Evolutionary conservation across 2,888 invertebrate species (phyloP).

Genomic region (Embidobia sp.): DNA sequence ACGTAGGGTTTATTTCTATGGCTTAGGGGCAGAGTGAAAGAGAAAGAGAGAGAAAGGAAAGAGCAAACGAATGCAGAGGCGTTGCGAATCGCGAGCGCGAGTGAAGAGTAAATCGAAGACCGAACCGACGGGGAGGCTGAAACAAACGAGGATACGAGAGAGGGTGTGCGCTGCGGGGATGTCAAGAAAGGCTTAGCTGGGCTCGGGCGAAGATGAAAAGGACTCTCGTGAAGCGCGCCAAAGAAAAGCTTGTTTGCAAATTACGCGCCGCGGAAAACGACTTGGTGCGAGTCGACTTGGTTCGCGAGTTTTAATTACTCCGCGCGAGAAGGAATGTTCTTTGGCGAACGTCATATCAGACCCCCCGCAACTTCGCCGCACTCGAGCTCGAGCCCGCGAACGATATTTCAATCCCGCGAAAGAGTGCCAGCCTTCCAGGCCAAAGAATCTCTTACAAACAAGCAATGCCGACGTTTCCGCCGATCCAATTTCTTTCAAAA

Average conservation of each 20-base stretch:
- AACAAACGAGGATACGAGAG: slow-evolving; percentile 17
- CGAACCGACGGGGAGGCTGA: neutral
- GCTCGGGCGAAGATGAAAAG: slow-evolving; percentile 45
- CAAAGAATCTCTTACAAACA: too few relatives aligned
- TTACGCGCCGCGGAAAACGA: slow-evolving; percentile 71
- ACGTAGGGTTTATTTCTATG: slow-evolving; percentile 75
- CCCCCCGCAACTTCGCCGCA: neutral
- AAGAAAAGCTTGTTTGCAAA: slow-evolving; percentile 71
- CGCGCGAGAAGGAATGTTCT: slow-evolving; percentile 62
- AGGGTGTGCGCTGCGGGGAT: slow-evolving; percentile 8
- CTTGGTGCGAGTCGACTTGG: slow-evolving; percentile 66
- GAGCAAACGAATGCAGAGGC: slow-evolving; percentile 17
- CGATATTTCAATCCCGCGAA: slow-evolving; percentile 42
- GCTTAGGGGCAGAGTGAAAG: slow-evolving; percentile 58
- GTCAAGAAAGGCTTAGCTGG: slow-evolving; percentile 37
- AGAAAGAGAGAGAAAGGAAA: slow-evolving; percentile 44
- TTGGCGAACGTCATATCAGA: slow-evolving; percentile 32
- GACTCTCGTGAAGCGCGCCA: slow-evolving; percentile 28
- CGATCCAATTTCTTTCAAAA: too few relatives aligned
- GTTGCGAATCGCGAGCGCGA: slow-evolving; percentile 9
- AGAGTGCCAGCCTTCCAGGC: too few relatives aligned
- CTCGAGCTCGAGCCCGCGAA: slow-evolving; percentile 24
- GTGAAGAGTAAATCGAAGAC: slow-evolving; percentile 41
- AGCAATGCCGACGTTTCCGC: too few relatives aligned
- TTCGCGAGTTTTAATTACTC: slow-evolving; percentile 77